phyloP scores from a whole-genome alignment of 2,888 invertebrate genomes.

The Alitta virens region DNA sequence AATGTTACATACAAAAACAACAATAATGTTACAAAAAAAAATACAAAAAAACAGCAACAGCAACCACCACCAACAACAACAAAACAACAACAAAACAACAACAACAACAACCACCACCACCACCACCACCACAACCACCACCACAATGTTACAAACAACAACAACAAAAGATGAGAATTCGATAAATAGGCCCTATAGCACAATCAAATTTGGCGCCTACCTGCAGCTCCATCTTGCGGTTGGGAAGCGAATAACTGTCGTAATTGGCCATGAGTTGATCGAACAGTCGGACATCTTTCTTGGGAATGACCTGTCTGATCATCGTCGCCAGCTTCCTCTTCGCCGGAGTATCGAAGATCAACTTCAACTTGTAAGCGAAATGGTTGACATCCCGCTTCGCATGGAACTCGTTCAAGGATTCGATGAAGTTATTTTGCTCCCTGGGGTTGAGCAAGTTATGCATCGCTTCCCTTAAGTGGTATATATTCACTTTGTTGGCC shows the following conservation, averaged over 20 bases:
- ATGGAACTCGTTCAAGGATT: slow-evolving; percentile 41
- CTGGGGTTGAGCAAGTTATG: slow-evolving; percentile 37
- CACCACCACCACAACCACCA: no score
- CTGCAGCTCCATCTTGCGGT: neutral
- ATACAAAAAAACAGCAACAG: no score
- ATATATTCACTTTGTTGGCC: neutral
- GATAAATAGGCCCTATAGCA: no score
- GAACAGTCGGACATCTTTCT: slow-evolving; percentile 33
- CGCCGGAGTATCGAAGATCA: slow-evolving; percentile 45
- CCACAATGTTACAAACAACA: no score
- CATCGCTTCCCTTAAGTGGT: slow-evolving; percentile 40
- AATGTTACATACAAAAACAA: no score
- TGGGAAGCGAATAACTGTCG: neutral
- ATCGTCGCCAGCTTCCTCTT: slow-evolving; percentile 38
- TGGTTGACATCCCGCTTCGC: slow-evolving; percentile 38
- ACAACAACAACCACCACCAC: no score
- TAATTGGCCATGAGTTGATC: slow-evolving; percentile 29
- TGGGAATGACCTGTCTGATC: slow-evolving; percentile 41
- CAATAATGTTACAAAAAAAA: no score
- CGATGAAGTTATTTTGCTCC: slow-evolving; percentile 41
- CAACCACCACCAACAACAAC: no score
- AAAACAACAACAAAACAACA: no score
- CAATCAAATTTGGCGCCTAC: no score
- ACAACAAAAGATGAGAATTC: no score
- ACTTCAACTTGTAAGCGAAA: slow-evolving; percentile 36